Evolutionary conservation across 2,113 vertebrate genomes (phyloP).

Genomic region (Rhinoderma darwinii): DNA sequence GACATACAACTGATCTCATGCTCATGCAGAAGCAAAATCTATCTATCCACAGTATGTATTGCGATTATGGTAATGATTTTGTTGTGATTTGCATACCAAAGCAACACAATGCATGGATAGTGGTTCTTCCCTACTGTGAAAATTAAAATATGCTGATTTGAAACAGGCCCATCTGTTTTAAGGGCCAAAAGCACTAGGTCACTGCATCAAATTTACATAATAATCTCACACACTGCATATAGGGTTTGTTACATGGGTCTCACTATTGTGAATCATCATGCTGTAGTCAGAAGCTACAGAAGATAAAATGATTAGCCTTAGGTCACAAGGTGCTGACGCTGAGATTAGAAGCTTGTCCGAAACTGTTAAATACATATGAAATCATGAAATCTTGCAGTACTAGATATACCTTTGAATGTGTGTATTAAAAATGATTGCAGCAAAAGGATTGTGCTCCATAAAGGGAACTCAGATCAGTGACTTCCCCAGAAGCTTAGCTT

Average conservation of each 20-base stretch:
- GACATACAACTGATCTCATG: neutral
- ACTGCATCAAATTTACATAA: neutral
- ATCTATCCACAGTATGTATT: neutral
- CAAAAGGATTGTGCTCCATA: constrained; percentile 1
- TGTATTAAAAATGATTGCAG: constrained; percentile 40
- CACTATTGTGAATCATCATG: neutral
- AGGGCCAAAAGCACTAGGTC: neutral
- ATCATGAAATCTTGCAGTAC: constrained; percentile 24
- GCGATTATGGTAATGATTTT: constrained; percentile 1
- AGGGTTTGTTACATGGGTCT: neutral
- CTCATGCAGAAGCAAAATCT: neutral
- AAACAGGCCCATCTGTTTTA: constrained; percentile 15
- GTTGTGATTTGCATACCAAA: neutral
- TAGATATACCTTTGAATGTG: neutral
- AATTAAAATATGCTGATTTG: constrained; percentile 8
- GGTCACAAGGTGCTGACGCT: neutral
- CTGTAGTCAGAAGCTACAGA: neutral
- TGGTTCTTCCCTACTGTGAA: neutral
- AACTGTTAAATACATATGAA: neutral
- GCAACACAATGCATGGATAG: neutral
- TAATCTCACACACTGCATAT: neutral
- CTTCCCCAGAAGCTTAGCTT: constrained; percentile 43
- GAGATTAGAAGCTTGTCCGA: constrained; percentile 1
- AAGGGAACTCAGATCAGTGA: neutral
- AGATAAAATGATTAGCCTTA: constrained; percentile 12